Evolutionary conservation across 2,113 vertebrate genomes (phyloP).

Genomic region (Cyanoderma ruficeps): DNA sequence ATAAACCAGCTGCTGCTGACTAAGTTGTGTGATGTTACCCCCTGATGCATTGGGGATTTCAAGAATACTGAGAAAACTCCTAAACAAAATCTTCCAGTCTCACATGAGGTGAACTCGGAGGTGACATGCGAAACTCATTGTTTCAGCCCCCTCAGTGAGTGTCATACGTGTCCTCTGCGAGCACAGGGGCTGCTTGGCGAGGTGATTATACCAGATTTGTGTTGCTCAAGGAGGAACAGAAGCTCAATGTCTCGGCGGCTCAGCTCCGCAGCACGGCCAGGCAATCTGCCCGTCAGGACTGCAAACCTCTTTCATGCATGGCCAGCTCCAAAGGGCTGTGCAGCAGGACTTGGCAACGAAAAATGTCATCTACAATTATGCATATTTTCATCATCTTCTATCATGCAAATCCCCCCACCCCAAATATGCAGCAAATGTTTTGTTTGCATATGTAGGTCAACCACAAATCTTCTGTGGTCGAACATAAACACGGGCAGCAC

Average conservation of each 20-base stretch:
- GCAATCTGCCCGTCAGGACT: neutral
- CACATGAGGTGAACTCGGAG: neutral
- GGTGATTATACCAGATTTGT: neutral
- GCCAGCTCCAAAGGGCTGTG: conserved; percentile 19
- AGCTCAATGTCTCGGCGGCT: neutral
- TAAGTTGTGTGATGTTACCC: neutral
- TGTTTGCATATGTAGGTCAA: conserved; percentile 62
- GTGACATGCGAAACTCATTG: neutral
- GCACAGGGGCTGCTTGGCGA: neutral
- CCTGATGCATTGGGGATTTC: neutral
- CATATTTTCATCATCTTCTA: conserved; percentile 40
- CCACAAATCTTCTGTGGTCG: conserved; percentile 9
- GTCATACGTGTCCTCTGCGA: neutral
- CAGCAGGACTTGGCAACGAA: neutral
- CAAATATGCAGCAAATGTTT: conserved; percentile 47
- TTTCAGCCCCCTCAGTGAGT: neutral
- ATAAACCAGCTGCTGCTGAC: neutral
- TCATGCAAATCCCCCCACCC: conserved; percentile 42
- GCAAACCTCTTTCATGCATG: conserved; percentile 49
- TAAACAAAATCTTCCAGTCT: too few relatives aligned
- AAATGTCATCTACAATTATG: conserved; percentile 63
- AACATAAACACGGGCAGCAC: neutral
- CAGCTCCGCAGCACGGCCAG: neutral
- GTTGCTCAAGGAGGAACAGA: conserved; percentile 13
- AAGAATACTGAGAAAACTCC: neutral